Evolutionary conservation across 2,113 vertebrate genomes (phyloP), one percentile per base, ranked within the genome.

Genomic region (Xiphias gladius): DNA sequence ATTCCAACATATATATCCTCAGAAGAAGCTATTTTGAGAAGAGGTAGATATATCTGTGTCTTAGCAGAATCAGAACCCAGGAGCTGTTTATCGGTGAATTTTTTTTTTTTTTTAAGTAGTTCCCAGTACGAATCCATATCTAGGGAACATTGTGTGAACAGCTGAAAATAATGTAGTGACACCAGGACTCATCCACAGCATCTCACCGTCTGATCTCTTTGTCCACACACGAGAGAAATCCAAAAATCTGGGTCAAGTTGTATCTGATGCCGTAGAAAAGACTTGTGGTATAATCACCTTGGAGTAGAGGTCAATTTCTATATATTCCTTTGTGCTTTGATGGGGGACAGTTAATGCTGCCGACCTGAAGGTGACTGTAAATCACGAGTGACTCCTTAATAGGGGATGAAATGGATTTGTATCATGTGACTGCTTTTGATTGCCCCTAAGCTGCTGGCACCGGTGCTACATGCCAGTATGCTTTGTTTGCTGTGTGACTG

Each of bases 381-480:
- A 54, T 41, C 82, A 87, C 43, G 24, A 66, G 83, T 82, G 69
- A 61, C 59, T 71, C 76, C 84, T 82, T 86, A 87, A 86, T 78
- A 76, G 66, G 86, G 76, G 76, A 84, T 83, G 64, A 93, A 88
- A 83, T 81, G 62, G 84, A 84, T 81, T 54, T 76, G 55, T 71
- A 66, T 86, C 90, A 85, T 86, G 88, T 91, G 89, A 90, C 88
- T 77, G 74, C 46, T 43, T 92, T 89, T 91, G 91, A 93, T 95
- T 90, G 67, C 73, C 41, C n/a, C 55, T 79, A 86, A 95, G 90
- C 90, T 85, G 74, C 70, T 46, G 71, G 81, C 85, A 61, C 66
- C 8, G 58, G 35, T 66, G 83, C 79, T 82, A 91, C 90, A 95
- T 90, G 84, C 91, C 92, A 54, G 63, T 69, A 72, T 65, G 72